Evolutionary conservation across 1,140 invertebrate genomes (phyloP).

Genomic region (Lucilia cuprina): DNA sequence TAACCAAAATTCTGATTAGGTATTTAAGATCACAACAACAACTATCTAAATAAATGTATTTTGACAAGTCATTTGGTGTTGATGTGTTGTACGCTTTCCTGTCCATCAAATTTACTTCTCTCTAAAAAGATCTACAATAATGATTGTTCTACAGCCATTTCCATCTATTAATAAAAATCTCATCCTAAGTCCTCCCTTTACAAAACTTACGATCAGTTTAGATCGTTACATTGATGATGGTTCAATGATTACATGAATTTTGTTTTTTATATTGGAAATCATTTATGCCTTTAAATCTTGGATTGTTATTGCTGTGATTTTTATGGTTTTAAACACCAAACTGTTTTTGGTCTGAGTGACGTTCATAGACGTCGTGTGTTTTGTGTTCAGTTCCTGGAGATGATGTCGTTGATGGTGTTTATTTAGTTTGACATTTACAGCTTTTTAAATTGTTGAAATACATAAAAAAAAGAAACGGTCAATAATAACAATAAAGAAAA

Average conservation of each 20-base stretch:
- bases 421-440: conserved; percentile 11
- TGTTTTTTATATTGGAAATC: neutral
- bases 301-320: neutral
- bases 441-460: neutral
- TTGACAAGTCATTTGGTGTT: conserved; percentile 14
- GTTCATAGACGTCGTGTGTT: neutral
- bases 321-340: neutral
- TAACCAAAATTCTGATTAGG: neutral
- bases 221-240: conserved; percentile 10
- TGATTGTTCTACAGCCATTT: neutral
- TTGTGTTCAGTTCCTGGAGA: neutral
- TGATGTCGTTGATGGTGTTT: conserved; percentile 14
- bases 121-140: neutral
- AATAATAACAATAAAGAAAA: neutral
- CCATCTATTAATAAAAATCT: neutral
- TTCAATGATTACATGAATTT: neutral
- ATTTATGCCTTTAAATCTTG: conserved; percentile 6
- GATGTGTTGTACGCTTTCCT: neutral
- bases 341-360: neutral
- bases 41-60: neutral
- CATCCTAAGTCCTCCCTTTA: neutral
- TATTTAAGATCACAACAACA: neutral
- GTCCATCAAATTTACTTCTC: neutral
- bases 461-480: neutral
- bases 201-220: neutral